A percentile compares a stretch with the other conserved stretches of the same genome.
These are phyloP conservation scores for Gorsachius magnificus DNA, from an alignment of 2,797 vertebrate genomes.

Conservation along the genomic window DNA sequence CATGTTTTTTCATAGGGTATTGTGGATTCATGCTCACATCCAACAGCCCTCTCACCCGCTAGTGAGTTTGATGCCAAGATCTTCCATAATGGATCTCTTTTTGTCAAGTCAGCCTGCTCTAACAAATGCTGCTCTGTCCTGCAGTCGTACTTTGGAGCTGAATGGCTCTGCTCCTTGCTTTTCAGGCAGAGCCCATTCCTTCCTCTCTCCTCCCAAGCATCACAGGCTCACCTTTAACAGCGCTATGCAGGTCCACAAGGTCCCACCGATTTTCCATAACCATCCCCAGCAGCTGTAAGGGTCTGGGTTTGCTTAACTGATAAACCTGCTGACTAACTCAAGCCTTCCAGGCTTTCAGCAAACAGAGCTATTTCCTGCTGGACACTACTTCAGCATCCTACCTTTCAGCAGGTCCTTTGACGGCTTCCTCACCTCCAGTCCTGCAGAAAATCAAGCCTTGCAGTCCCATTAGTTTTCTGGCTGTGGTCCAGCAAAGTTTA, in stretches of 20 bases:
- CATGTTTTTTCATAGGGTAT: neutral
- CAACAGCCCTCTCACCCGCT: neutral
- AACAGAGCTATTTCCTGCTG: neutral
- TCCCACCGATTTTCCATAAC: neutral
- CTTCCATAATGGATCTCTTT: slow-evolving; percentile 2
- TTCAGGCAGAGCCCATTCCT: neutral
- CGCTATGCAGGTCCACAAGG: neutral
- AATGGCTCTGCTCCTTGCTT: neutral
- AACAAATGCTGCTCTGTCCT: slow-evolving; percentile 15
- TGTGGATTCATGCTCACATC: neutral
- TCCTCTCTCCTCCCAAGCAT: neutral
- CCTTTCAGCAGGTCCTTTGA: neutral
- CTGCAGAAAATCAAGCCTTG: neutral
- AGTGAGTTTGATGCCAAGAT: neutral
- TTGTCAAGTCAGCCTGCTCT: neutral
- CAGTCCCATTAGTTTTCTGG: neutral
- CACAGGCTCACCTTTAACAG: neutral
- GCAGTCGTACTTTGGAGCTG: neutral
- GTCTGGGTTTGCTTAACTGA: neutral
- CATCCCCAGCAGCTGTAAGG: neutral
- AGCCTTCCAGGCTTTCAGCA: neutral
- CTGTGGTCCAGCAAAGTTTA: neutral
- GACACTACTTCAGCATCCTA: neutral
- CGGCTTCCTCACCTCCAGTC: neutral
- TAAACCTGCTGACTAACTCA: neutral